These are phyloP conservation scores for Lepus americanus DNA, from an alignment of 2,113 vertebrate genomes.

Conservation along the genomic window DNA sequence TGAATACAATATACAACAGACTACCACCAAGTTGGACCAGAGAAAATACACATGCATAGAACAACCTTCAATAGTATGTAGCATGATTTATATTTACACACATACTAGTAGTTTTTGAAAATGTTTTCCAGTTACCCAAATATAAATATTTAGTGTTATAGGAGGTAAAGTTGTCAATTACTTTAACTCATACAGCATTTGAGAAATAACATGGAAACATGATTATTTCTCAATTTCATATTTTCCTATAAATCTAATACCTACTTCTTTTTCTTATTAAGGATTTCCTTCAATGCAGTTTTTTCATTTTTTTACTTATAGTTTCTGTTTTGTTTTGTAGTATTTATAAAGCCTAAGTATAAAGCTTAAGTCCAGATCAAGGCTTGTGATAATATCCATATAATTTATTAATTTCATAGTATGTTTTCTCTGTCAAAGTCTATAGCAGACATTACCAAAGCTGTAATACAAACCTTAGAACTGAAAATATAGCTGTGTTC, in stretches of 20 bases:
- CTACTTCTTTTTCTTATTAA: neutral
- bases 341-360: neutral
- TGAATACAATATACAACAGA: neutral
- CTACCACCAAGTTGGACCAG: neutral
- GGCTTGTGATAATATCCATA: neutral
- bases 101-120: neutral
- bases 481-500: neutral
- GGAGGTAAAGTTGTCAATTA: neutral
- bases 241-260: neutral
- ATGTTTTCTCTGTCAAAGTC: neutral
- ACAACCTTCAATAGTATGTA: neutral
- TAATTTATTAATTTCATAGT: neutral
- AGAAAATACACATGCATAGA: neutral
- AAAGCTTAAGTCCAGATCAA: neutral
- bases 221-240: neutral
- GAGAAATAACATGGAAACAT: neutral
- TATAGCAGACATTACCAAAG: neutral
- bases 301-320: neutral
- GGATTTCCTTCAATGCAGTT: neutral
- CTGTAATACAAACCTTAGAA: neutral
- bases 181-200: neutral
- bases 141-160: conserved; percentile 16
- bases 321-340: neutral
- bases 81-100: neutral
- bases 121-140: neutral